These are phyloP conservation scores for Drosophila histrio DNA, from an alignment of 2,888 invertebrate species.

Conservation along the genomic window DNA sequence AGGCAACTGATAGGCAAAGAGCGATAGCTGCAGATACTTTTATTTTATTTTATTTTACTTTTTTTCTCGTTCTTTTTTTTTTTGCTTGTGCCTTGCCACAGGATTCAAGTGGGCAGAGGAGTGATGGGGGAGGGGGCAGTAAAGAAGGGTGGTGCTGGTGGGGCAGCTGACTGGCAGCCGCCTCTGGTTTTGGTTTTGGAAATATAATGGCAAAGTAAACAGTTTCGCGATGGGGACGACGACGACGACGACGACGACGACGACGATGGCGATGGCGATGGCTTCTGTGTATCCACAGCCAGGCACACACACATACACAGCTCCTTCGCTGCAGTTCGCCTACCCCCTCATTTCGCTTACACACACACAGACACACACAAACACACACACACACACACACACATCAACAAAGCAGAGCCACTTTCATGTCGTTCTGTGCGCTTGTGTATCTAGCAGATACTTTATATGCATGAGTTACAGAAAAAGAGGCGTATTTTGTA, in stretches of 20 bases:
- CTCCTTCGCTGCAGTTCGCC: constrained; percentile 29
- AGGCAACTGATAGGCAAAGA: constrained; percentile 58
- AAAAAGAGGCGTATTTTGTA: constrained; percentile 74
- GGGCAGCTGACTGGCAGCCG: constrained; percentile 41
- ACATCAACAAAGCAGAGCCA: constrained; percentile 43
- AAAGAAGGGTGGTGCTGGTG: neutral
- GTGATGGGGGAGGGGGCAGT: neutral
- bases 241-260: constrained; percentile 18
- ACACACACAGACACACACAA: neutral
- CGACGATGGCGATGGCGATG: too few relatives aligned
- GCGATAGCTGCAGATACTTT: constrained; percentile 59
- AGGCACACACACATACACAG: constrained; percentile 5
- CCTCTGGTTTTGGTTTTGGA: constrained; percentile 60
- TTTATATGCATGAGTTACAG: constrained; percentile 79
- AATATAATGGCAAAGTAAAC: constrained; percentile 73
- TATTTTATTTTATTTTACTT: constrained; percentile 51
- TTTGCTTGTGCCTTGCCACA: constrained; percentile 28
- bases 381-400: neutral
- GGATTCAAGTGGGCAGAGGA: constrained; percentile 18
- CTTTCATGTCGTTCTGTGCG: constrained; percentile 50
- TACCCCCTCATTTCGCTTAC: neutral
- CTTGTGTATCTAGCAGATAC: constrained; percentile 78
- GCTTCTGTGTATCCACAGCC: constrained; percentile 40
- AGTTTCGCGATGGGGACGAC: constrained; percentile 57
- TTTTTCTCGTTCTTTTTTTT: neutral